Percentiles rank a stretch among this genome's conserved stretches.
Conservation (phyloP, 2,113 vertebrate genomes). For the Loxodonta africana region DNA sequence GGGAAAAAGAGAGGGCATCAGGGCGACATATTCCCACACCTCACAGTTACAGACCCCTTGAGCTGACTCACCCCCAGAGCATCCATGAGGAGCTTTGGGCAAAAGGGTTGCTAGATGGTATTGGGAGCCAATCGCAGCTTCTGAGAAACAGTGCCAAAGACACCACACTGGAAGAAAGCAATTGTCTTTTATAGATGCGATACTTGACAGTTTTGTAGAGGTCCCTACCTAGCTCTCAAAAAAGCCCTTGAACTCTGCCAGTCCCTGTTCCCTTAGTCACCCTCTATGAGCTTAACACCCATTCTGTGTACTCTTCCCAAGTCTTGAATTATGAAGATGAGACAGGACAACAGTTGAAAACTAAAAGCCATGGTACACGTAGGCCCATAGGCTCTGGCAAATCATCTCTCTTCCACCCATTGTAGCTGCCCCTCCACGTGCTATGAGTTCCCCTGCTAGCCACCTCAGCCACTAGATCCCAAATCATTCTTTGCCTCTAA, state of each 20-base stretch:
- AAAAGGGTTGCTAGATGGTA: neutral
- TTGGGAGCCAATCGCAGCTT: neutral
- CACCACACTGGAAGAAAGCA: neutral
- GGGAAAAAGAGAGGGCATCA: conserved; percentile 67
- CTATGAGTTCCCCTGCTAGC: neutral
- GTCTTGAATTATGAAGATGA: neutral
- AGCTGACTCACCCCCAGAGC: neutral
- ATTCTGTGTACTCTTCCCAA: neutral
- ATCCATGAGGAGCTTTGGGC: neutral
- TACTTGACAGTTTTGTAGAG: neutral
- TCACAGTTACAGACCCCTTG: neutral
- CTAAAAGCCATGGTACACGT: neutral
- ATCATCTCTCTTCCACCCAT: neutral
- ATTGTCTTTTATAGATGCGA: neutral
- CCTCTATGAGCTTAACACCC: neutral
- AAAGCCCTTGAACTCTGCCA: neutral
- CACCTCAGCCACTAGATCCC: neutral
- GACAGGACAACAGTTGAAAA: neutral
- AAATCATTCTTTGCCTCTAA: neutral
- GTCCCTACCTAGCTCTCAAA: neutral
- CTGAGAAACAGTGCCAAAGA: neutral
- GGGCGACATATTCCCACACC: neutral
- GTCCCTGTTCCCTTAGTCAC: neutral
- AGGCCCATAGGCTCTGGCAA: neutral
- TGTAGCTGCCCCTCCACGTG: neutral